These are phyloP conservation scores for Tetragonula carbonaria DNA, from an alignment of 2,888 invertebrate genomes.

Conservation along the genomic window DNA sequence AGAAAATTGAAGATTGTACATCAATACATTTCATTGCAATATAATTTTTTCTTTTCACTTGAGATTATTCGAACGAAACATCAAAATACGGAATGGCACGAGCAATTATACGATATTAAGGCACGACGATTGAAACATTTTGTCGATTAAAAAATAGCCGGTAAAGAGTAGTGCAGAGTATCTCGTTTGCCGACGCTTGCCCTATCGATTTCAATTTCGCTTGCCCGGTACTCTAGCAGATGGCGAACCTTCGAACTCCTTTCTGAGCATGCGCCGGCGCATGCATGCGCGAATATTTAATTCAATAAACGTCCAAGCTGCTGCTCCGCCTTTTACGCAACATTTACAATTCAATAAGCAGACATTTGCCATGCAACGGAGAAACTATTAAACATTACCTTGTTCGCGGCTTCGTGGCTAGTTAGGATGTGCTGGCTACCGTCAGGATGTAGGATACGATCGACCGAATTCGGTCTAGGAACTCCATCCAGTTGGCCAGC, in stretches of 20 bases:
- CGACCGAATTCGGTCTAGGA: conserved; percentile 84
- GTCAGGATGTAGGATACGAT: conserved; percentile 81
- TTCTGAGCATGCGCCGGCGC: conserved; percentile 42
- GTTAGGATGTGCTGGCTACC: conserved; percentile 74
- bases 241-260: conserved; percentile 25
- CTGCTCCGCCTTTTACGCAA: not conserved
- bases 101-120: too few species aligned
- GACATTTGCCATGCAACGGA: not conserved
- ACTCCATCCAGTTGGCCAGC: conserved; percentile 79
- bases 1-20: too few species aligned
- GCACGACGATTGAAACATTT: too few species aligned
- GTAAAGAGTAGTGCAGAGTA: not conserved
- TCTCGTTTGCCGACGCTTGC: not conserved
- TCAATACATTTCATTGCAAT: too few species aligned
- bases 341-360: not conserved
- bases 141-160: conserved; percentile 23
- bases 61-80: too few species aligned
- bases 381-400: conserved; percentile 72
- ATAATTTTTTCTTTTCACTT: too few species aligned
- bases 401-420: conserved; percentile 77
- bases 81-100: too few species aligned
- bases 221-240: conserved; percentile 19
- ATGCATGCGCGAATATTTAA: not conserved
- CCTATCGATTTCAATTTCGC: conserved; percentile 11
- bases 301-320: not conserved